Evolutionary conservation across 2,113 vertebrate species (phyloP).

Genomic region (Halcyon senegalensis): DNA sequence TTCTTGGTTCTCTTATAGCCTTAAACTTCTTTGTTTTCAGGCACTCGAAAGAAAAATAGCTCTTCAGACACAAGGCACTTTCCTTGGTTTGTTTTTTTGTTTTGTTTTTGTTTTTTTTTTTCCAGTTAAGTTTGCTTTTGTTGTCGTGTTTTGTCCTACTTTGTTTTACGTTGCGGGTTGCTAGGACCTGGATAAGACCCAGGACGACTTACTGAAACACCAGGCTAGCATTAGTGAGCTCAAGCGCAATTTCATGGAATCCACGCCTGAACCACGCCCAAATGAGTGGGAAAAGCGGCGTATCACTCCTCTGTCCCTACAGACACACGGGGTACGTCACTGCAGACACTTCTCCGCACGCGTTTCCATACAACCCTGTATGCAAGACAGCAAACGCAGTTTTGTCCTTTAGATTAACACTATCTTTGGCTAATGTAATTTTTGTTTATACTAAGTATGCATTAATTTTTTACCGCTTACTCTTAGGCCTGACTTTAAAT

Average conservation of each 20-base stretch:
- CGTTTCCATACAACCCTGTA: not conserved
- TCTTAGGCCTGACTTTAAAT: not conserved
- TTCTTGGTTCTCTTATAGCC: not conserved
- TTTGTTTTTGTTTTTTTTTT: slow-evolving; percentile 11
- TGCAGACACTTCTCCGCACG: slow-evolving; percentile 48
- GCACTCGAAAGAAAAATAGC: not conserved
- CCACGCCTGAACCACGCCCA: slow-evolving; percentile 92
- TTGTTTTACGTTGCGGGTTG: slow-evolving; percentile 73
- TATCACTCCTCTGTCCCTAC: slow-evolving; percentile 89
- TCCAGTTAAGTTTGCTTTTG: slow-evolving; percentile 68
- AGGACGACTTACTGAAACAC: slow-evolving; percentile 98
- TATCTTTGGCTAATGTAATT: slow-evolving; percentile 12
- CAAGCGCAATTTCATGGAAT: slow-evolving; percentile 99
- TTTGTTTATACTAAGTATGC: slow-evolving; percentile 63
- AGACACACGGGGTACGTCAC: slow-evolving; percentile 94
- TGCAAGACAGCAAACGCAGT: not conserved
- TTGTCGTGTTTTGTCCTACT: slow-evolving; percentile 75
- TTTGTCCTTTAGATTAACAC: not conserved
- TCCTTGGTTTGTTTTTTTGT: slow-evolving; percentile 67
- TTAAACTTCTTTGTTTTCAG: not conserved
- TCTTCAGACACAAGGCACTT: slow-evolving; percentile 81
- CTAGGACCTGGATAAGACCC: slow-evolving; percentile 98
- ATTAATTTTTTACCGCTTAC: slow-evolving; percentile 59
- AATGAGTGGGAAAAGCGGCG: slow-evolving; percentile 98
- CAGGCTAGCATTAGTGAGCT: slow-evolving; percentile 99